Conservation (phyloP, 2,888 invertebrate species). For the Cosmorhoe ocellata region DNA sequence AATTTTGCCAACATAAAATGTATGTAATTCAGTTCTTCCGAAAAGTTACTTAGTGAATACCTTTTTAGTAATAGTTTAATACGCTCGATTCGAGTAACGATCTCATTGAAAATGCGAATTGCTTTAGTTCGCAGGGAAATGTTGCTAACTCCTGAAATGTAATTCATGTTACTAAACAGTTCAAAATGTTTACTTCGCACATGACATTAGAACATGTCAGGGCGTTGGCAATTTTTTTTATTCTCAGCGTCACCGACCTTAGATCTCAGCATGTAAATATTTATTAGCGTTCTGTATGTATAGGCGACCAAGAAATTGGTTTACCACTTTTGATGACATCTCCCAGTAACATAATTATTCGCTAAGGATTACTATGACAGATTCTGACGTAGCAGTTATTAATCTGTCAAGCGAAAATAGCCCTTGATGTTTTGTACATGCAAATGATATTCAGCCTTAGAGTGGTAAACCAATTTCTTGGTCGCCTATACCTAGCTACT, state of each 20-base stretch:
- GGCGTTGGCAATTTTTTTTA: constrained; percentile 36
- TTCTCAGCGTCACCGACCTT: constrained; percentile 32
- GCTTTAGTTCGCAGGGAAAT: constrained; percentile 51
- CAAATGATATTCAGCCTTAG: too few species aligned
- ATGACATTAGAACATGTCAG: constrained; percentile 24
- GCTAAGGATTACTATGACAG: too few species aligned
- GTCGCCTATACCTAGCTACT: too few species aligned
- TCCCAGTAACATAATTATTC: too few species aligned
- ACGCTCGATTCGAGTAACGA: constrained; percentile 62
- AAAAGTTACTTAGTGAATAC: constrained; percentile 39
- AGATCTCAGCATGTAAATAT: constrained; percentile 54
- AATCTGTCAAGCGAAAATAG: too few species aligned
- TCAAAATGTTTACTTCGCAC: constrained; percentile 20
- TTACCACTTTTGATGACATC: too few species aligned
- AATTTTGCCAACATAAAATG: constrained; percentile 40
- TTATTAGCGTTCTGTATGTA: constrained; percentile 36
- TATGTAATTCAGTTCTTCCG: constrained; percentile 29
- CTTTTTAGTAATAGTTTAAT: constrained; percentile 56
- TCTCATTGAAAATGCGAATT: constrained; percentile 61
- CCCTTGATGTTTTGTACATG: too few species aligned
- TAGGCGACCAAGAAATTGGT: too few species aligned
- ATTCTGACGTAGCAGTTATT: too few species aligned
- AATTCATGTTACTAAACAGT: constrained; percentile 13
- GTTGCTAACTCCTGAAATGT: constrained; percentile 65
- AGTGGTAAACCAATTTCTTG: too few species aligned